Percentiles rank a stretch among this genome's conserved stretches.
phyloP scores from a whole-genome alignment of 2,888 invertebrate species.

The Busseola fusca region DNA sequence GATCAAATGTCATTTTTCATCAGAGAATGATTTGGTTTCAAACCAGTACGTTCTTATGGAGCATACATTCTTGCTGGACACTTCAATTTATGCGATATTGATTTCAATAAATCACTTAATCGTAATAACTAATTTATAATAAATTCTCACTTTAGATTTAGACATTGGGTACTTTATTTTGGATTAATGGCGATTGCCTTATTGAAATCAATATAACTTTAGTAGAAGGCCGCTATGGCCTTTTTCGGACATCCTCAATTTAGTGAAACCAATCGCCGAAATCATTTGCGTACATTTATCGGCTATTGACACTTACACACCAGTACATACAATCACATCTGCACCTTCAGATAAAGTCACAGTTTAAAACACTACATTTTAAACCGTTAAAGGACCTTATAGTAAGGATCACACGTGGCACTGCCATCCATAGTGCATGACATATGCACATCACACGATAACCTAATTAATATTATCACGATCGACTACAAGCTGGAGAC shows the following conservation, averaged over 20 bases:
- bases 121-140: constrained; percentile 34
- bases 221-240: constrained; percentile 4
- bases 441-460: constrained; percentile 3
- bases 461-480: constrained; percentile 9
- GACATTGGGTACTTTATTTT: constrained; percentile 15
- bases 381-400: constrained; percentile 14
- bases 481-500: constrained; percentile 20
- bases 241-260: constrained; percentile 13
- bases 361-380: constrained; percentile 48
- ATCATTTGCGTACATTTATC: constrained; percentile 5
- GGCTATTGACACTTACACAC: not conserved
- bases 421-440: not conserved
- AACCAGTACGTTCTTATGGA: constrained; percentile 25
- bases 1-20: constrained; percentile 33
- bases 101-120: constrained; percentile 48
- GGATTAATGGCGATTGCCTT: constrained; percentile 21
- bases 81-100: constrained; percentile 12
- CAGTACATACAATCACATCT: not conserved
- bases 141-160: constrained; percentile 27
- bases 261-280: constrained; percentile 21
- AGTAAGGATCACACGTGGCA: constrained; percentile 3
- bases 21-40: constrained; percentile 34
- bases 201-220: constrained; percentile 28
- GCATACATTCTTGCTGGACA: not conserved
- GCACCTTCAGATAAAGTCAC: not conserved